These are phyloP conservation scores for Oncorhynchus keta DNA, from an alignment of 2,113 vertebrate genomes.

Conservation along the genomic window DNA sequence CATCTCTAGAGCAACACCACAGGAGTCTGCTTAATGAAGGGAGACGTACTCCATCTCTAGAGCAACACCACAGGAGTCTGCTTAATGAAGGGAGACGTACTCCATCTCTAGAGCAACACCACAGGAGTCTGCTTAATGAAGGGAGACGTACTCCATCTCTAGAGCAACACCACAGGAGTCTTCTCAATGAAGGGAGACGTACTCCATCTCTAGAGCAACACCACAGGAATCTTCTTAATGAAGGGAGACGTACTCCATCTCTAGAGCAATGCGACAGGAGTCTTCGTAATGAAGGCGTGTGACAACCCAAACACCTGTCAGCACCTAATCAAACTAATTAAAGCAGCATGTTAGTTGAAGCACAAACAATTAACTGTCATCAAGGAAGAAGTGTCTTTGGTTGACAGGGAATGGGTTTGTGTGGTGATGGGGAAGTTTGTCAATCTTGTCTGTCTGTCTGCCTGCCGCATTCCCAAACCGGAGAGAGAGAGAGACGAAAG, in stretches of 20 bases:
- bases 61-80: not conserved
- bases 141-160: not conserved
- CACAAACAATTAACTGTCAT: conserved; percentile 26
- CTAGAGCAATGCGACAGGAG: not conserved
- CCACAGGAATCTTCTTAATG: not conserved
- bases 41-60: not conserved
- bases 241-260: not conserved
- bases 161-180: not conserved
- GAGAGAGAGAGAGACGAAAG: conserved; percentile 20
- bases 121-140: not conserved
- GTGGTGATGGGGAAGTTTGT: conserved; percentile 20
- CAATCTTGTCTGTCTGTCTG: not conserved
- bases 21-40: too few species aligned
- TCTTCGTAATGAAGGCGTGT: not conserved
- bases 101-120: not conserved
- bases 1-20: not conserved
- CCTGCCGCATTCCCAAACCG: conserved; percentile 20
- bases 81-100: too few species aligned
- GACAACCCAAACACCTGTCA: not conserved
- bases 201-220: not conserved
- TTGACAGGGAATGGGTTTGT: not conserved
- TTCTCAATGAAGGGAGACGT: too few species aligned
- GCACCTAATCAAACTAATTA: conserved; percentile 13
- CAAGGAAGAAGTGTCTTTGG: conserved; percentile 8
- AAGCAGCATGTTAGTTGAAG: conserved; percentile 15